Evolutionary conservation across 2,797 vertebrate genomes (phyloP), one percentile per base, ranked within the genome.

Genomic region (Selene dorsalis): DNA sequence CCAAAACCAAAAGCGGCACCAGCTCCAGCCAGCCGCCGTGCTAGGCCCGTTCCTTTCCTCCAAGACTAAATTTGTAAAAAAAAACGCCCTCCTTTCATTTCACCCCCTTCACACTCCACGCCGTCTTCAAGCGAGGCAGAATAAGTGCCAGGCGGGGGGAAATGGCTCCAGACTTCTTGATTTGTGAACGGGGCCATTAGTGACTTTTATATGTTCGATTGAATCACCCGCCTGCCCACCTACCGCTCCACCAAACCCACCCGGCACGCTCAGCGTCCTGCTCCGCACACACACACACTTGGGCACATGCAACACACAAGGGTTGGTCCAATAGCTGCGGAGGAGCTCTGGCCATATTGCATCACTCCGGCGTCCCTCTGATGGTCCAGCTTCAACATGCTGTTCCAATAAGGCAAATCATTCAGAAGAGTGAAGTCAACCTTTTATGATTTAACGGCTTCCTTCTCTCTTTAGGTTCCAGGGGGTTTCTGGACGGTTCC

Each of bases 381-480:
- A 85, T 67, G 82, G 70, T 84, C 79, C 81, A 30, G 77, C 82
- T 81, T 74, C 81, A 59, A 90, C 88, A 93, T 91, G 87, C 85
- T 89, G 92, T 92, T 94, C 88, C 92, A 92, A 94, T 95, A 93
- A 93, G 86, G 78, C 84, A 56, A 91, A 93, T 93, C 87, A 90
- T 90, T 93, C 88, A 88, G 73, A 87, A 85, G 91, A 91, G 90
- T 93, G 89, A 93, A 93, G 92, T 93, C 91, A 94, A 92, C 81
- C 78, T 91, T 93, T 94, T 93, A 91, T 92, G 89, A 91, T 93
- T 93, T 93, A 91, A 93, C 87, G 73, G 92, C 91, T 94, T 94
- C 93, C 92, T 92, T 88, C 91, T 93, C 89, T 88, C 85, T 91
- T 89, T 78, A 79, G 89, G 90, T 93, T 91, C 88, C 79, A 88